Percentiles rank a stretch among this genome's conserved stretches.
Conservation (phyloP, 2,888 invertebrate genomes). For the Eumerus sabulonum region DNA sequence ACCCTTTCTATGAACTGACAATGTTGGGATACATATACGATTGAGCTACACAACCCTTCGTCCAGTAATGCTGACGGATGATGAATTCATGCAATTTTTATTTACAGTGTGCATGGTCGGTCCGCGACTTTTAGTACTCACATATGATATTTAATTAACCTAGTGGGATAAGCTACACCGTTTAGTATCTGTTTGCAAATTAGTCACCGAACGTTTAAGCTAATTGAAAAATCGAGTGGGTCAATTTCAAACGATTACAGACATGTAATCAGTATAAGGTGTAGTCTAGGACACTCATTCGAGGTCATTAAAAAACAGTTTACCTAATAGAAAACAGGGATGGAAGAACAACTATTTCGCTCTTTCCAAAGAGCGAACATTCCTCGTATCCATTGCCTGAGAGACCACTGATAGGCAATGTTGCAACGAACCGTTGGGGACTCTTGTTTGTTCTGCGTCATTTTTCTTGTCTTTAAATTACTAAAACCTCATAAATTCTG, state of each 20-base stretch:
- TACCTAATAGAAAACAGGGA: too few species aligned
- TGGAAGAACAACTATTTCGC: too few species aligned
- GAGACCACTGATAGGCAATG: too few species aligned
- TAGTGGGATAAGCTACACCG: conserved; percentile 40
- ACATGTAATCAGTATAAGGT: neutral
- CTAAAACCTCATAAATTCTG: too few species aligned
- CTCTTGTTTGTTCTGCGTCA: too few species aligned
- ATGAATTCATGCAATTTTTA: conserved; percentile 51
- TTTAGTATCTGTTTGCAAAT: conserved; percentile 45
- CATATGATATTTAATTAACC: too few species aligned
- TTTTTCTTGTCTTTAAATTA: too few species aligned
- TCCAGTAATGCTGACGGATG: conserved; percentile 27
- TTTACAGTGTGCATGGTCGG: conserved; percentile 40
- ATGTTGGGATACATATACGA: conserved; percentile 35
- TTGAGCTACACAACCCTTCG: conserved; percentile 55
- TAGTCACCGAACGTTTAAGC: conserved; percentile 9
- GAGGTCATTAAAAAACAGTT: too few species aligned
- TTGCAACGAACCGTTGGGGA: too few species aligned
- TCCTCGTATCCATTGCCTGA: too few species aligned
- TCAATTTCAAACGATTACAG: conserved; percentile 1
- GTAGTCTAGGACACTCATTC: too few species aligned
- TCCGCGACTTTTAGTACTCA: conserved; percentile 45
- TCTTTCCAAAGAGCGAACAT: too few species aligned
- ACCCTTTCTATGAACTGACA: conserved; percentile 37
- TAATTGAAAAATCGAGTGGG: conserved; percentile 19